These are phyloP conservation scores for Cherax quadricarinatus DNA, from an alignment of 1,140 invertebrate genomes.

Conservation along the genomic window DNA sequence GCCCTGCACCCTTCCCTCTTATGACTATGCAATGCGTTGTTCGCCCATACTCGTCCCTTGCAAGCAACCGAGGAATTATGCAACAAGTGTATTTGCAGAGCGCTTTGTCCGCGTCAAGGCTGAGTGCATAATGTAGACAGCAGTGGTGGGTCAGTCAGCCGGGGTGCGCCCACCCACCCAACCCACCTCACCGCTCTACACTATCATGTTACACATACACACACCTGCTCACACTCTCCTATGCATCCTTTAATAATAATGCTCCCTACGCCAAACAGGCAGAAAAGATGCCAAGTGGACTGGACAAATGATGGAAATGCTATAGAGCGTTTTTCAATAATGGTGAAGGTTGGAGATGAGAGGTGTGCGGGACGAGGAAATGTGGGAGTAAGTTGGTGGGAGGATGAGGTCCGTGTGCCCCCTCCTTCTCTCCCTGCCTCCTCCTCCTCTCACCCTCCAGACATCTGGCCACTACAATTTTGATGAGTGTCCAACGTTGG, in stretches of 20 bases:
- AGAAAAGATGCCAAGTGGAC: too few species aligned
- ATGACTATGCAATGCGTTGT: conserved; percentile 55
- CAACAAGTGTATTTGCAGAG: conserved; percentile 67
- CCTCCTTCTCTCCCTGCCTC: not conserved
- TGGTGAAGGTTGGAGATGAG: too few species aligned
- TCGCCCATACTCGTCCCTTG: conserved; percentile 61
- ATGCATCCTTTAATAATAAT: not conserved
- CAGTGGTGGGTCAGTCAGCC: conserved; percentile 35
- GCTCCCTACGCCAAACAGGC: too few species aligned
- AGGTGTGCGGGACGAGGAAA: too few species aligned
- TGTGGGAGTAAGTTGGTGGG: too few species aligned
- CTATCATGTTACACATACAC: conserved; percentile 39
- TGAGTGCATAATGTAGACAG: conserved; percentile 63
- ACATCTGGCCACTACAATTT: conserved; percentile 66
- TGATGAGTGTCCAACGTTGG: conserved; percentile 65
- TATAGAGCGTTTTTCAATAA: too few species aligned
- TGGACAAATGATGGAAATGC: too few species aligned
- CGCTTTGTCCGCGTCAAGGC: conserved; percentile 63
- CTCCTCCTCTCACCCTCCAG: conserved; percentile 52
- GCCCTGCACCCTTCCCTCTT: conserved; percentile 21
- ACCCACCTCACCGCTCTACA: not conserved
- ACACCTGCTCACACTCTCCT: not conserved
- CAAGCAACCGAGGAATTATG: conserved; percentile 65
- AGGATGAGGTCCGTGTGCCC: not conserved
- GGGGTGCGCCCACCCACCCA: conserved; percentile 28